These are phyloP conservation scores for Brachyistius frenatus DNA, from an alignment of 2,113 vertebrate genomes.

Conservation along the genomic window DNA sequence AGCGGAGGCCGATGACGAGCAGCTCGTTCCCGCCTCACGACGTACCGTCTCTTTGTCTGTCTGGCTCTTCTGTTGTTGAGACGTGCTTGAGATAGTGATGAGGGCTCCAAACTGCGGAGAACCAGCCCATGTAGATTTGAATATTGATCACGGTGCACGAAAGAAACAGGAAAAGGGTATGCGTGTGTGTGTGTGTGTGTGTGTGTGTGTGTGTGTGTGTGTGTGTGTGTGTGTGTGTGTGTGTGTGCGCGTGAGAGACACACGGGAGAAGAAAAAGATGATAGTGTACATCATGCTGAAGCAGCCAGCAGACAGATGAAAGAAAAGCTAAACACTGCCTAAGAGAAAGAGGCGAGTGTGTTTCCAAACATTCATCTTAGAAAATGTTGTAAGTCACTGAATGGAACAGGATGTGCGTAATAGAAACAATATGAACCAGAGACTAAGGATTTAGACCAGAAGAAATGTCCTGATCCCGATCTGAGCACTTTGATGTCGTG, in stretches of 20 bases:
- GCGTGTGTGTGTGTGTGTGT: too few relatives aligned
- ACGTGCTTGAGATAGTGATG: conserved; percentile 20
- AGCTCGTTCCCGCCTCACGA: neutral
- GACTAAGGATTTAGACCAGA: too few relatives aligned
- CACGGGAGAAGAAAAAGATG: neutral
- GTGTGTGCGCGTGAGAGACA: neutral
- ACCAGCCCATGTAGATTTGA: conserved; percentile 18
- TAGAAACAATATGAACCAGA: too few relatives aligned
- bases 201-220: too few relatives aligned
- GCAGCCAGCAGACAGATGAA: neutral
- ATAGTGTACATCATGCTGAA: too few relatives aligned
- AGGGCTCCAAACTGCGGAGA: neutral
- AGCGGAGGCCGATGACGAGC: neutral
- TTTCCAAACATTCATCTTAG: neutral
- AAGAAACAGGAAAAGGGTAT: neutral
- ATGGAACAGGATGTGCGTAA: too few relatives aligned
- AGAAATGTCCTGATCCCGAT: too few relatives aligned
- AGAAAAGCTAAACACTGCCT: too few relatives aligned
- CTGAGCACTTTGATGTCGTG: too few relatives aligned
- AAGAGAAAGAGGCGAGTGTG: neutral
- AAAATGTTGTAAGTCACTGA: too few relatives aligned
- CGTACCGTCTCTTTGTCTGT: neutral
- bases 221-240: too few relatives aligned
- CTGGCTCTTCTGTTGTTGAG: neutral
- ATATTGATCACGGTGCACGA: conserved; percentile 41